A percentile compares a stretch with the other conserved stretches of the same genome.
Evolutionary conservation across 2,113 vertebrate species (phyloP).

Genomic region (Nettapus auritus): DNA sequence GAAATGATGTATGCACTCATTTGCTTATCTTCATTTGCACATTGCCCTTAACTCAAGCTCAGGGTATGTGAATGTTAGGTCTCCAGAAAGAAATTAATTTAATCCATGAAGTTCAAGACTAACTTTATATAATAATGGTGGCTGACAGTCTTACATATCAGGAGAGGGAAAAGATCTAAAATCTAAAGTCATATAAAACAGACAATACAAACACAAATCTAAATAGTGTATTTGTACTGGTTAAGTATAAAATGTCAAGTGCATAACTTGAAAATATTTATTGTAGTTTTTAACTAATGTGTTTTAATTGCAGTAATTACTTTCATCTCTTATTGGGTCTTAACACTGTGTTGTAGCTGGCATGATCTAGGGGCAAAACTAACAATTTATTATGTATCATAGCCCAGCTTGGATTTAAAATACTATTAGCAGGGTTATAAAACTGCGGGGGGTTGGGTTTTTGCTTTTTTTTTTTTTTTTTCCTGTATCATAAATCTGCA

Average conservation of each 20-base stretch:
- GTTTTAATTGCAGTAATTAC: conserved; percentile 43
- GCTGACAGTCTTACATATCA: background rate
- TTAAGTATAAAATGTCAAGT: background rate
- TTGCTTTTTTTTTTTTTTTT: background rate
- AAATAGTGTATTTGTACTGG: background rate
- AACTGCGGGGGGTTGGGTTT: background rate
- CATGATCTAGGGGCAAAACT: background rate
- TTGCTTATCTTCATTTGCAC: conserved; percentile 46
- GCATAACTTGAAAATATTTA: background rate
- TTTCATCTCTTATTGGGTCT: background rate
- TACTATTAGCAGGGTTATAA: conserved; percentile 1
- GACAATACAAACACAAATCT: background rate
- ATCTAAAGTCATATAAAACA: background rate
- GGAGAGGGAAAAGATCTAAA: background rate
- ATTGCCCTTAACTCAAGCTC: background rate
- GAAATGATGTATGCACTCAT: background rate
- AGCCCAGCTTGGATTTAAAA: conserved; percentile 27
- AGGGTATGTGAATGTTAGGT: background rate
- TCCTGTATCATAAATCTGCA: conserved; percentile 46
- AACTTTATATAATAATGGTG: background rate
- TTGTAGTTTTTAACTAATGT: background rate
- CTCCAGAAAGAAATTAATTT: background rate
- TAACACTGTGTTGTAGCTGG: conserved; percentile 3
- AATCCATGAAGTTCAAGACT: background rate
- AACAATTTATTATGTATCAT: conserved; percentile 13